Base-by-base conservation (phyloP, 2,888 invertebrate species). In the Melieria omissa region DNA sequence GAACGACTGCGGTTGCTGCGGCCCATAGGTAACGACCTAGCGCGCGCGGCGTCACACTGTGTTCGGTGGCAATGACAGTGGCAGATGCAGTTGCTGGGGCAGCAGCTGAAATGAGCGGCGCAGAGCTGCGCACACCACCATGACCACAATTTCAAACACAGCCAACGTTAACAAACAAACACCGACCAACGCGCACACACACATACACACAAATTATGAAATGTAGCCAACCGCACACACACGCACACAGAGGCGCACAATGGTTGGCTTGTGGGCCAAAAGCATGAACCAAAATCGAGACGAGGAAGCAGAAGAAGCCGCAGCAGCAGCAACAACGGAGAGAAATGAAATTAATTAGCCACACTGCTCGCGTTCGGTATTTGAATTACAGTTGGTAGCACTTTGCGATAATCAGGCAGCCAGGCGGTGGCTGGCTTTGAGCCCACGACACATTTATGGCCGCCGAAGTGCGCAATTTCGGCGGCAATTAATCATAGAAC, bases 1-100 rank as follows among this genome's bases (percentile, higher is more conserved):
- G 49, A 49, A 10, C 10, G 49, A 3, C 49, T 49, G 49, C 49
- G 49, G 10, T 10, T 49, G 49, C 49, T 29, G 29, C 29, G 29
- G 29, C 29, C 29, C 29, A 29, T 29, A 29, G 29, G 29, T 29
- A 29, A 29, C 29, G 29, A 29, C 29, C 29, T 29, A 29, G 29
- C 8, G 9, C 67, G 52, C 42, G 58, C 78, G 86, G 86, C 86
- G 85, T 85, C 86, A 86, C 83, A 86, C 86, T 86, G 86, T 82
- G 86, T 82, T 84, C 86, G 82, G 86, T 85, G 86, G 86, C 86
- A 86, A 86, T 86, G 86, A 84, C 85, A 85, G 85, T 85, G 85
- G 85, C 85, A 86, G 82, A 84, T 83, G 84, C 81, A 81, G 84
- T 82, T 80, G 82, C 83, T 80, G 54, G 45, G 62, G 62, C 62